phyloP scores from a whole-genome alignment of 2,888 invertebrate genomes.

The Bruchidius siliquastri region DNA sequence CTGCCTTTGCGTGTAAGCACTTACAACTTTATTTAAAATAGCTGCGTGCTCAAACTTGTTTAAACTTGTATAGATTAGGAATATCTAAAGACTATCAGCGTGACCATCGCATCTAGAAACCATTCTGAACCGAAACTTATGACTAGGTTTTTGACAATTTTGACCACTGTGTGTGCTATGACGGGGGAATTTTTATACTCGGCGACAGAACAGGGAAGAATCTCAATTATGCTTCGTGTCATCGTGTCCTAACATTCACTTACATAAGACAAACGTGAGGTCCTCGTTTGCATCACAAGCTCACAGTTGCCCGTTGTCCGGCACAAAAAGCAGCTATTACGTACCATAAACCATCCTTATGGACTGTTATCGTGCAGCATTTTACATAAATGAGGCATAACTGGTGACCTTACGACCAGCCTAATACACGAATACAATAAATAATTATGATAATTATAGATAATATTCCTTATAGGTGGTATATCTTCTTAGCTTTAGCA shows the following conservation, averaged over 20 bases:
- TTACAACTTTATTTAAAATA: too few relatives aligned
- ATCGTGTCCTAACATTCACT: neutral
- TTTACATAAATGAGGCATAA: neutral
- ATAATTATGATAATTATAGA: slow-evolving; percentile 3
- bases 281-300: neutral
- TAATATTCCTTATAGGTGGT: neutral
- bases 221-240: neutral
- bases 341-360: neutral
- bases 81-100: too few relatives aligned
- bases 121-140: too few relatives aligned
- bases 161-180: too few relatives aligned
- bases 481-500: neutral
- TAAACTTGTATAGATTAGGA: too few relatives aligned
- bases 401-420: neutral
- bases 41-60: too few relatives aligned
- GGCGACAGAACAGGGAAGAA: too few relatives aligned
- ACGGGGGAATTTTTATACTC: too few relatives aligned
- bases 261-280: neutral
- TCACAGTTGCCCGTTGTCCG: neutral
- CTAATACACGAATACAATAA: slow-evolving; percentile 2
- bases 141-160: too few relatives aligned
- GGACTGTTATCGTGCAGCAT: neutral
- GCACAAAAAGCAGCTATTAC: neutral
- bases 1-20: too few relatives aligned
- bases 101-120: too few relatives aligned